phyloP scores from a whole-genome alignment of 2,888 invertebrate genomes.

The Bellardia bayeri region DNA sequence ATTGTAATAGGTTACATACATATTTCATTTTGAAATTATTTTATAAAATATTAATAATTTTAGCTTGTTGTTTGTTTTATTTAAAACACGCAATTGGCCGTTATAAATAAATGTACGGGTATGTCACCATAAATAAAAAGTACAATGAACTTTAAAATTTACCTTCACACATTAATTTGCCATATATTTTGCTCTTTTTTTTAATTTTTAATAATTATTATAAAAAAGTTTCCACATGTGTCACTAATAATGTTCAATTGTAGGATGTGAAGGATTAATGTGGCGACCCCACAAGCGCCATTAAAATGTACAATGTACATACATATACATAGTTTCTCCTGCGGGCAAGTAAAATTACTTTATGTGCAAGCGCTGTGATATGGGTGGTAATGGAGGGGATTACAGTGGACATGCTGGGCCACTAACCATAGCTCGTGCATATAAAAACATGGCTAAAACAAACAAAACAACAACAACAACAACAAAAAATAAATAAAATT shows the following conservation, averaged over 20 bases:
- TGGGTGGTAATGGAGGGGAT: not conserved
- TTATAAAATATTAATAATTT: not conserved
- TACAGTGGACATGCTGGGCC: constrained; percentile 28
- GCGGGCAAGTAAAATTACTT: not conserved
- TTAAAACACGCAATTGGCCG: constrained; percentile 47
- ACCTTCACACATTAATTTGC: constrained; percentile 11
- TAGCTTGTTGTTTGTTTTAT: not conserved
- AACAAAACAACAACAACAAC: constrained; percentile 13
- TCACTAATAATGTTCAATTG: constrained; percentile 32
- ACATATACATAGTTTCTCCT: not conserved
- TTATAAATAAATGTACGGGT: not conserved
- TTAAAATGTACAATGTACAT: not conserved
- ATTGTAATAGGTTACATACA: not conserved
- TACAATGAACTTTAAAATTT: constrained; percentile 65
- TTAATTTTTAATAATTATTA: constrained; percentile 24
- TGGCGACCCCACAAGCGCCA: not conserved
- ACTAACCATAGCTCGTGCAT: constrained; percentile 37
- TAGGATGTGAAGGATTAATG: constrained; percentile 29
- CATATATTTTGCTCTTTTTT: constrained; percentile 22
- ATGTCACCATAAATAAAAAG: constrained; percentile 30
- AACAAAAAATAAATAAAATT: not conserved
- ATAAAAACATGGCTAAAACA: constrained; percentile 49
- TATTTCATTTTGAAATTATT: not conserved
- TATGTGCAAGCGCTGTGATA: not conserved
- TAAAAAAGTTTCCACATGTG: constrained; percentile 18